Evolutionary conservation across 2,113 vertebrate species (phyloP).

Genomic region (Dryoscopus gambensis): DNA sequence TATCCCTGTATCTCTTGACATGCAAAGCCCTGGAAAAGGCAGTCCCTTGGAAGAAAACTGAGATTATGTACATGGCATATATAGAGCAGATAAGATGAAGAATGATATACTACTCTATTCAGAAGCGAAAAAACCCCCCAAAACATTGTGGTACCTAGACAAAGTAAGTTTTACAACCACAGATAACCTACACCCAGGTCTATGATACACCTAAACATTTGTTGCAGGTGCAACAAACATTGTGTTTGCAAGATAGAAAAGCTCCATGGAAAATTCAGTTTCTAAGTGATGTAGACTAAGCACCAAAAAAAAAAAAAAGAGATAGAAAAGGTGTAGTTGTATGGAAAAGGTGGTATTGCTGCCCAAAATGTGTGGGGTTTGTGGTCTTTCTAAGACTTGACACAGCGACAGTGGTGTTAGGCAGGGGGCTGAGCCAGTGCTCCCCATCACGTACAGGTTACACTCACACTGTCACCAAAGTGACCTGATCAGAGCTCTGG

Average conservation of each 20-base stretch:
- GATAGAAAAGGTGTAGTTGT: background rate
- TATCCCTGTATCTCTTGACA: background rate
- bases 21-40: background rate
- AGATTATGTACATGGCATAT: background rate
- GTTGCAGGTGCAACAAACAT: background rate
- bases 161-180: background rate
- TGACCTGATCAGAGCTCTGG: background rate
- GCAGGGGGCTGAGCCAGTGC: background rate
- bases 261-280: background rate
- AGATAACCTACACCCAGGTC: background rate
- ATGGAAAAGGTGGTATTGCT: background rate
- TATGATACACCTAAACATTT: background rate
- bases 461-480: background rate
- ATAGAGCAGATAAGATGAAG: background rate
- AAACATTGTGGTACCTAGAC: background rate
- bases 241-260: constrained; percentile 9
- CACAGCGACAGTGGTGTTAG: background rate
- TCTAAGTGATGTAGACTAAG: background rate
- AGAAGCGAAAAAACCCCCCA: background rate
- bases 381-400: background rate
- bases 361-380: background rate
- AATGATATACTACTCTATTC: background rate
- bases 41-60: background rate
- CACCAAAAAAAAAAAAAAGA: background rate
- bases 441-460: background rate